Evolutionary conservation across 2,888 invertebrate species (phyloP), one percentile per base, ranked within the genome.

Genomic region (Dendrolimus pini): DNA sequence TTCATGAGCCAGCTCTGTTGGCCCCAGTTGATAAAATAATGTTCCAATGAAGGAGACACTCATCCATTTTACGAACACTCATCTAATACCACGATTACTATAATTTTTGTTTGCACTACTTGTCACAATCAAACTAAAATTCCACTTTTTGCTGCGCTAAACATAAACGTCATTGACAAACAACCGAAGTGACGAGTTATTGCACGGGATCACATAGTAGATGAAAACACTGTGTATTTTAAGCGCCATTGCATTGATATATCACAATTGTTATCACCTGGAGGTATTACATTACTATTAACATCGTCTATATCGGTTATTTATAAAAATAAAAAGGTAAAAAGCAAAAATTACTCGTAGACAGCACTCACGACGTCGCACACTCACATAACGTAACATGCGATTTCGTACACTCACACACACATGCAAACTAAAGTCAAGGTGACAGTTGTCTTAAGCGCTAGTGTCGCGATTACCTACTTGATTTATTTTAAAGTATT

Each of bases 141-240:
- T 88, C 86, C 85, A 88, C 89, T 89, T 88, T 89, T 89, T 81
- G 86, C 87, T 86, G 85, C 87, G 87, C 90, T 89, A 89, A 89
- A 88, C 89, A 88, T 86, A 89, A 86, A 89, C 90, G 90, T 90
- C 90, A 90, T 87, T 89, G 89, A 87, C 90, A 90, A 89, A 90
- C 90, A 90, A 89, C 85, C 84, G 77, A 85, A 89, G 87, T 86
- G 89, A 87, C 85, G 87, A 88, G 83, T 77, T 86, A 87, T 85
- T 83, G 85, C 88, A 89, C 82, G 78, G 87, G 79, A 83, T 85
- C 87, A 83, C 85, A 86, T 79, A 83, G 81, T 81, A 80, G 74
- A 84, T 76, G 82, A 85, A 85, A 89, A 89, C 89, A 86, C 82
- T 79, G 81, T 74, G 75, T 80, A 77, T 82, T 78, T 82, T 82